Evolutionary conservation across 2,888 invertebrate genomes (phyloP), one percentile per base, ranked within the genome.

Genomic region (Lasioglossum malachurum): DNA sequence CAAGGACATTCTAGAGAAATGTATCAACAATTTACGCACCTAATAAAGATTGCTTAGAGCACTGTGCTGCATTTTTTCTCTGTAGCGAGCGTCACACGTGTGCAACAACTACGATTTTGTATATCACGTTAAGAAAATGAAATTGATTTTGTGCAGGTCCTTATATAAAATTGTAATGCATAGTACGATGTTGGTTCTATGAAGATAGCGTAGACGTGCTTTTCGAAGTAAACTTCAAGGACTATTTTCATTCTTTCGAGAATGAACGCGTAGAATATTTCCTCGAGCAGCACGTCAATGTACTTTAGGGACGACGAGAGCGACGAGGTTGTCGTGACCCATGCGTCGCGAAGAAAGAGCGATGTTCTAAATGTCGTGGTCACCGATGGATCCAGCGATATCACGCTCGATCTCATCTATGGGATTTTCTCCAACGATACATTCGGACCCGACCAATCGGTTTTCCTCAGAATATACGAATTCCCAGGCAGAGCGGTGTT

Each of bases 1-100:
- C 89, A 99, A 98, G 94, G 99, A 99, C 91, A 98, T 99, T 90
- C 96, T 99, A 88, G 99, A 99, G 90, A 99, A 99, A 94, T 97
- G 98, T 53, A 97, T 98, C 89, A 96, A 96, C 92, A 97, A 97
- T 95, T 96, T 98, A 90, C 96, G 98, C 88, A 97, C 97, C 1
- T 98, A 95, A 95, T 76, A 82, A 87, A 85, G 31, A 14, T 27
- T 64, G 0, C 19, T 19, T 31, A 64, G 16, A 16, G 2, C 0
- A 31, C 64, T 16, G 16, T 27, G 60, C 27, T 27, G n/a, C 60
- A 27, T 16, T 31, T 64, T 31, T 64, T 64, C 23, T n/a, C 10
- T 7, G 1, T 19, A 64, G 35, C 35, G 16, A 49, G 19, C 49
- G 49, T 19, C 49, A 49, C 2, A 7, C 19, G 7, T 19, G 19